Percentiles rank a stretch among this genome's conserved stretches.
Evolutionary conservation across 1,140 invertebrate species (phyloP).

Genomic region (Apis dorsata): DNA sequence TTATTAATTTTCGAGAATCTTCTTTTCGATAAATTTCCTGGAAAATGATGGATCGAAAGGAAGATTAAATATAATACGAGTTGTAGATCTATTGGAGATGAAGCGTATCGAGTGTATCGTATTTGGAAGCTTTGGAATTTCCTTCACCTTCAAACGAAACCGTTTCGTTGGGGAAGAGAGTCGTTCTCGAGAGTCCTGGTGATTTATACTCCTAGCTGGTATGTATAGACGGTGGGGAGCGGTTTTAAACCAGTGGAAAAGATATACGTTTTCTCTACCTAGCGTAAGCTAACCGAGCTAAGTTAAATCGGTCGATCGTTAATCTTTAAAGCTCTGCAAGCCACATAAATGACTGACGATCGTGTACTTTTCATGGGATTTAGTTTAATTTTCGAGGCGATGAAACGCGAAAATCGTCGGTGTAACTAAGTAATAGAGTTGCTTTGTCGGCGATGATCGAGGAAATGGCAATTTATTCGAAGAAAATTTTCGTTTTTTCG

Average conservation of each 20-base stretch:
- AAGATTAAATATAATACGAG: not conserved
- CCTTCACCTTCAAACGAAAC: not conserved
- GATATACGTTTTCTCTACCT: constrained; percentile 34
- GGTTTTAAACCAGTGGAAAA: constrained; percentile 55
- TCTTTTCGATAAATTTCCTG: not conserved
- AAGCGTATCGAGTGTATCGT: not conserved
- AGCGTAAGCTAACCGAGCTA: not conserved
- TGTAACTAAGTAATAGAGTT: not conserved
- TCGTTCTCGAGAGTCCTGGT: not conserved
- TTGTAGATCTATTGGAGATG: not conserved
- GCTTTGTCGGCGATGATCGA: not conserved
- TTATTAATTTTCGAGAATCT: too few relatives aligned
- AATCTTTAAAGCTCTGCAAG: constrained; percentile 35
- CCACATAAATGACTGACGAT: constrained; percentile 25
- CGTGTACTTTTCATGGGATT: constrained; percentile 1
- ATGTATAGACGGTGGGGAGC: too few relatives aligned
- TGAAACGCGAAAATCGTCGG: not conserved
- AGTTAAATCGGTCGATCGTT: constrained; percentile 47
- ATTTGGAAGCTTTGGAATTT: not conserved
- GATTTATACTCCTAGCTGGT: constrained; percentile 1
- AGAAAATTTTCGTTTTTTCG: not conserved
- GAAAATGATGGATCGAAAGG: not conserved
- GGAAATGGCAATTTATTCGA: not conserved
- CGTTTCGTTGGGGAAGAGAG: not conserved
- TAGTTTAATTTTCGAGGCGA: not conserved